Evolutionary conservation across 30 jellyfish, hydroid and myxozoan genomes (phyloP).

Genomic region (Turritopsis dohrnii): DNA sequence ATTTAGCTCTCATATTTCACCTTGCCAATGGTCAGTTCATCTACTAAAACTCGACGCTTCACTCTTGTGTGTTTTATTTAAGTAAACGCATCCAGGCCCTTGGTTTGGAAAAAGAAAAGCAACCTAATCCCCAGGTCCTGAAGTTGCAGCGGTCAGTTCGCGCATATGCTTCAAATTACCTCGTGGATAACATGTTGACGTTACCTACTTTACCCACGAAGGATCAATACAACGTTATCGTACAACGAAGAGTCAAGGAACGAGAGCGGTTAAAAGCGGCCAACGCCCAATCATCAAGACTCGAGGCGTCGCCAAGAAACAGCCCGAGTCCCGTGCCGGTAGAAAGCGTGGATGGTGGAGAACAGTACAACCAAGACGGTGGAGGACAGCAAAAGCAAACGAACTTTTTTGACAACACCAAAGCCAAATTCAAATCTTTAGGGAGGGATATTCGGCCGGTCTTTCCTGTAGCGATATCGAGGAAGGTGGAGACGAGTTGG

Average conservation of each 20-base stretch:
- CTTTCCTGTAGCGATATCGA: conserved; percentile 55
- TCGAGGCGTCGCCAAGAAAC: conserved; percentile 22
- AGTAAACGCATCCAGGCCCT: conserved; percentile 75
- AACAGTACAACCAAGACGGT: not conserved
- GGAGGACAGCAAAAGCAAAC: not conserved
- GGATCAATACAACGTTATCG: conserved; percentile 45
- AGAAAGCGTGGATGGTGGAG: no score
- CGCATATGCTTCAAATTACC: conserved; percentile 61
- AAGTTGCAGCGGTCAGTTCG: conserved; percentile 62
- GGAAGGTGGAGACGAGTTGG: conserved; percentile 58
- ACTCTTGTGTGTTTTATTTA: not conserved
- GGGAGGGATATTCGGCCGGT: not conserved
- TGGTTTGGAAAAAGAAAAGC: conserved; percentile 69
- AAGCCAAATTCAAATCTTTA: not conserved
- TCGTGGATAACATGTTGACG: conserved; percentile 84
- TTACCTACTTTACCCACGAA: conserved; percentile 83
- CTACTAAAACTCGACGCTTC: no score
- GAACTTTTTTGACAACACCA: not conserved
- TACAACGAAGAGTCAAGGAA: conserved; percentile 57
- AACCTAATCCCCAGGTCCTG: conserved; percentile 49
- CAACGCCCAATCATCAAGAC: not conserved
- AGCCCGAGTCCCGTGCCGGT: not conserved
- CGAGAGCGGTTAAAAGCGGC: conserved; percentile 32
- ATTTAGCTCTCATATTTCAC: no score
- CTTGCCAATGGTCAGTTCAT: no score